A percentile compares a stretch with the other conserved stretches of the same genome.
Conservation (phyloP, 1,140 invertebrate species). For the Dendroctonus valens region DNA sequence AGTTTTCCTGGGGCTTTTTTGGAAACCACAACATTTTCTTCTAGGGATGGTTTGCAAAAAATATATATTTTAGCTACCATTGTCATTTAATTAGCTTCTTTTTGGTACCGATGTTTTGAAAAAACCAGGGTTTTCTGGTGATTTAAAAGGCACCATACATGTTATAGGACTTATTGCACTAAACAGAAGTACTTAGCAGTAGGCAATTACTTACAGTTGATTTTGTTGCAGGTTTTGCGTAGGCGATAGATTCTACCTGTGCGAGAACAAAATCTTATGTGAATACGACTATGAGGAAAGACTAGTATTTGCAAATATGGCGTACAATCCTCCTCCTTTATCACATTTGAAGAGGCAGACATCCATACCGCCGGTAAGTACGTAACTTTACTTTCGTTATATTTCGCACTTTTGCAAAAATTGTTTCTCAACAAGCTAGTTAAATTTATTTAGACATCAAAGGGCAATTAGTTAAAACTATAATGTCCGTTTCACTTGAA, state of each 20-base stretch:
- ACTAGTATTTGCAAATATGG: slow-evolving; percentile 87
- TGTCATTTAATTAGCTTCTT: too few species aligned
- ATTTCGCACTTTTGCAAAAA: not conserved
- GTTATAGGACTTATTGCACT: not conserved
- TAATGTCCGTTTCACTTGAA: too few species aligned
- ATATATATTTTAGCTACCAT: too few species aligned
- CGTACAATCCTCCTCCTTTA: slow-evolving; percentile 81
- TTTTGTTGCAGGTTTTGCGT: slow-evolving; percentile 85
- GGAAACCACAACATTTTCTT: too few species aligned
- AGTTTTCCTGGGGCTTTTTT: too few species aligned
- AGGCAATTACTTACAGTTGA: not conserved
- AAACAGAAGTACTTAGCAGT: not conserved
- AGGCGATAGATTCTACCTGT: slow-evolving; percentile 93
- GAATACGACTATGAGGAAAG: slow-evolving; percentile 96
- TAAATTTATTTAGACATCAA: not conserved
- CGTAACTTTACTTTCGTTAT: slow-evolving; percentile 11
- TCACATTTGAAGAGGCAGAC: slow-evolving; percentile 77
- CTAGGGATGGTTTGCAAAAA: too few species aligned
- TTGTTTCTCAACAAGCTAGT: not conserved
- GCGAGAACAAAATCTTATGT: slow-evolving; percentile 96
- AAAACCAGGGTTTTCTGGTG: not conserved
- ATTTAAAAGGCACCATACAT: not conserved
- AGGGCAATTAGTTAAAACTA: not conserved
- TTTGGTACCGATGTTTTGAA: too few species aligned
- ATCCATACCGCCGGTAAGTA: slow-evolving; percentile 48